Evolutionary conservation across 1,140 invertebrate species (phyloP), one percentile per base, ranked within the genome.

Genomic region (Zaprionus vittiger): DNA sequence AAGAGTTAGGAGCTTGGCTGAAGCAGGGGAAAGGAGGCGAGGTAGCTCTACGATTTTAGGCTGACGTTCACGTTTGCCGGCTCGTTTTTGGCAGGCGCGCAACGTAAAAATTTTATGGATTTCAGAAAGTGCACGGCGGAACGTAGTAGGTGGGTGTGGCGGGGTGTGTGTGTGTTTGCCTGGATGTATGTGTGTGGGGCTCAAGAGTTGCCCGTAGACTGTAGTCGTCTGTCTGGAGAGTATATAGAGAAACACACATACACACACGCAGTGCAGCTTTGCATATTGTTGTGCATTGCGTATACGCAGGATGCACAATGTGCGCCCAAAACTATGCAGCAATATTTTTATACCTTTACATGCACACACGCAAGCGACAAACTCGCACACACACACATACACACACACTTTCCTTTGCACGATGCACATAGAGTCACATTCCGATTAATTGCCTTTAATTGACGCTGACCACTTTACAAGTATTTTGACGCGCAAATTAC

Each of bases 401-500:
- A 70, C 11, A 41, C 60, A 22, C 26, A 37, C n/a, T 28, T 28
- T 26, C 37, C 31, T 34, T 34, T 34, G 4, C 17, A 34, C 31
- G 31, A 34, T 34, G 31, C 64, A 41, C 52, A 37, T 47, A 49
- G 15, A 15, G 41, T 47, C n/a, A 47, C n/a, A 47, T 4, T 26
- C 26, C 56, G 11, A 75, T 77, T 85, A 80, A 72, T 73, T 70
- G 73, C 47, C 77, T 75, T 75, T 76, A 84, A 85, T 90, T 84
- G 85, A 66, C 64, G 73, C 64, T 72, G 71, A 64, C 59, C 66
- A 75, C 80, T 74, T 73, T 44, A 52, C 55, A 72, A 64, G 79
- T 55, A 72, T 80, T 83, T 69, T 73, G 77, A 83, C 77, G 80
- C 79, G 83, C 68, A 85, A 85, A 87, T 80, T 91, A 77, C 72